These are phyloP conservation scores for Microcebus tavaratra DNA, from an alignment of 2,113 vertebrate species.

Conservation along the genomic window DNA sequence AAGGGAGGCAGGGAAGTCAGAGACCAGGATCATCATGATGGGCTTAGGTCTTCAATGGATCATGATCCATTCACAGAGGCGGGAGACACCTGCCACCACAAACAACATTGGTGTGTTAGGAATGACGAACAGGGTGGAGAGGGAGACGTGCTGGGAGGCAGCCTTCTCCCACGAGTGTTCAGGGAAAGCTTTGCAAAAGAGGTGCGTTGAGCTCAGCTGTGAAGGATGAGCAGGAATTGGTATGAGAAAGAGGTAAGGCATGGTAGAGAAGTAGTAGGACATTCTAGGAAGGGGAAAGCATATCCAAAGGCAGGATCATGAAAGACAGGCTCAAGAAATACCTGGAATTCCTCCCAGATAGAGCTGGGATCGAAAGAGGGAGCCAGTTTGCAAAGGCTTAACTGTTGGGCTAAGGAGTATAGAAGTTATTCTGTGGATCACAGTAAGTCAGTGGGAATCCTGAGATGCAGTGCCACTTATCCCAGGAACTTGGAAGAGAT, in stretches of 20 bases:
- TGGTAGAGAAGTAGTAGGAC: background rate
- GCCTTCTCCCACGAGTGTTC: background rate
- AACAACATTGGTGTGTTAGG: background rate
- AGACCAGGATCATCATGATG: background rate
- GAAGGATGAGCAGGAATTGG: background rate
- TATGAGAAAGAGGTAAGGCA: background rate
- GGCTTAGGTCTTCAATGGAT: background rate
- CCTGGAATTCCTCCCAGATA: background rate
- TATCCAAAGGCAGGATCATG: background rate
- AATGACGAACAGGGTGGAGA: background rate
- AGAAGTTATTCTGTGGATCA: background rate
- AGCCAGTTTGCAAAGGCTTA: background rate
- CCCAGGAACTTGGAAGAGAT: background rate
- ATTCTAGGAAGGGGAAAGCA: background rate
- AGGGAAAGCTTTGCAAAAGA: background rate
- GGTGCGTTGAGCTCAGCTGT: background rate
- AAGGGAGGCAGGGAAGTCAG: background rate
- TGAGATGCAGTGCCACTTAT: background rate
- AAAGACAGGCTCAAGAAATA: background rate
- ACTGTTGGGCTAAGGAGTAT: background rate
- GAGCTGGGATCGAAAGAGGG: too few relatives aligned
- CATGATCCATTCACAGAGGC: background rate
- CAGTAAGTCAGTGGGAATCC: background rate
- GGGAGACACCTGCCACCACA: background rate
- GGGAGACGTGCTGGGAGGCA: background rate